A percentile compares a stretch with the other conserved stretches of the same genome.
Evolutionary conservation across 2,113 vertebrate species (phyloP).

Genomic region (Colistium nudipinnis): DNA sequence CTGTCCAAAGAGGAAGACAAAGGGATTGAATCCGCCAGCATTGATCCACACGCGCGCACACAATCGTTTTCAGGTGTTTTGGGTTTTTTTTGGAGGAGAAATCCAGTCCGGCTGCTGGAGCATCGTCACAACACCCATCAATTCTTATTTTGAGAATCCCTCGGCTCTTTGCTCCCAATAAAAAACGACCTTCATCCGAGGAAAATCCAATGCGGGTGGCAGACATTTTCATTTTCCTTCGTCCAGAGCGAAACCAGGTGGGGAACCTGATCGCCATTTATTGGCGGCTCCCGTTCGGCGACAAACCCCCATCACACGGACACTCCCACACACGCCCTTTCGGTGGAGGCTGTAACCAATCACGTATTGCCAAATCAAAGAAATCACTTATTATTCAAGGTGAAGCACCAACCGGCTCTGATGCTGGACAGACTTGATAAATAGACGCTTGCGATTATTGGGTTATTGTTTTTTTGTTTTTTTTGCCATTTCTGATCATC

Average conservation of each 20-base stretch:
- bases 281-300: no score
- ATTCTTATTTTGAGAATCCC: slow-evolving; percentile 38
- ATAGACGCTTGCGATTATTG: neutral
- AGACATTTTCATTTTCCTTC: slow-evolving; percentile 53
- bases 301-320: no score
- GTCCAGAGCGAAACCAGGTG: neutral
- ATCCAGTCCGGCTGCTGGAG: neutral
- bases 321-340: no score
- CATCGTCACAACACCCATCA: slow-evolving; percentile 20
- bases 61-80: no score
- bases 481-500: no score
- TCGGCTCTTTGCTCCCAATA: slow-evolving; percentile 16
- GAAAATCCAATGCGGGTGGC: slow-evolving; percentile 48
- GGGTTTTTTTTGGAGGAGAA: no score
- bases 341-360: neutral
- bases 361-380: neutral
- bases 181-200: slow-evolving; percentile 58
- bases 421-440: neutral
- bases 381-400: no score
- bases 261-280: slow-evolving; percentile 17
- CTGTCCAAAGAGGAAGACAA: no score
- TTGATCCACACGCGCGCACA: no score
- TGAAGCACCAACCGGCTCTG: no score
- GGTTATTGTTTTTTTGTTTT: no score
- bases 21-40: no score